Conservation (phyloP, 2,888 invertebrate species). For the Pemphredon lugubris region DNA sequence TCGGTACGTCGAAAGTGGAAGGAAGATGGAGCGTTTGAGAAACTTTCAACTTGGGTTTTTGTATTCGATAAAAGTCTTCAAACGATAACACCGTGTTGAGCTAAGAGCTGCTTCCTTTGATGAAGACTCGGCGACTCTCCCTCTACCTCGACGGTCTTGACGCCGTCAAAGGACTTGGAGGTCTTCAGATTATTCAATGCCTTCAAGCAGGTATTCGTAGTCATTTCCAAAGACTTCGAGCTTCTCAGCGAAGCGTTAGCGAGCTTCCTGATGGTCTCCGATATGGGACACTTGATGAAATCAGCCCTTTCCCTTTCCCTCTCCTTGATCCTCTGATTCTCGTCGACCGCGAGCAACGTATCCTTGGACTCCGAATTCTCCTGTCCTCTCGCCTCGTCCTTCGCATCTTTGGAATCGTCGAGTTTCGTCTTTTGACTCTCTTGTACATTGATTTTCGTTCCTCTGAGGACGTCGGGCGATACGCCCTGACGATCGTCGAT, state of each 20-base stretch:
- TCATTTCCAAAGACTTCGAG: constrained; percentile 74
- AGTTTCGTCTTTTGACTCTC: constrained; percentile 25
- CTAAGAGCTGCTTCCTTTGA: constrained; percentile 77
- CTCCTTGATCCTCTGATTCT: constrained; percentile 58
- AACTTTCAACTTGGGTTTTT: neutral
- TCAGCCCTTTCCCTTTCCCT: constrained; percentile 71
- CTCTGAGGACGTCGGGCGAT: constrained; percentile 21
- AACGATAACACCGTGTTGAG: constrained; percentile 78
- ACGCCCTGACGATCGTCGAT: constrained; percentile 4
- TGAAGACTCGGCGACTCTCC: constrained; percentile 78
- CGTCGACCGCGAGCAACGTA: constrained; percentile 22
- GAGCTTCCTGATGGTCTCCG: constrained; percentile 78
- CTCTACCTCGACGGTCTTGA: constrained; percentile 65
- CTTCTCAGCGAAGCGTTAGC: constrained; percentile 76
- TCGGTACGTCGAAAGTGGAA: neutral
- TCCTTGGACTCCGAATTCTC: constrained; percentile 41
- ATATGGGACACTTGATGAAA: constrained; percentile 78
- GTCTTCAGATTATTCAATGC: constrained; percentile 71
- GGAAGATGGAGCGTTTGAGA: neutral
- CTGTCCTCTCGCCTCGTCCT: constrained; percentile 5
- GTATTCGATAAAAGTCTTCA: constrained; percentile 46
- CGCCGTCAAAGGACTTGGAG: constrained; percentile 69
- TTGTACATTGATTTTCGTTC: constrained; percentile 2
- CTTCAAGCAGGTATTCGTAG: constrained; percentile 72
- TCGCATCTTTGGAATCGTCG: constrained; percentile 43